Percentiles rank a stretch among this genome's conserved stretches.
Conservation (phyloP, 2,888 invertebrate species). For the Frankliniella fusca region DNA sequence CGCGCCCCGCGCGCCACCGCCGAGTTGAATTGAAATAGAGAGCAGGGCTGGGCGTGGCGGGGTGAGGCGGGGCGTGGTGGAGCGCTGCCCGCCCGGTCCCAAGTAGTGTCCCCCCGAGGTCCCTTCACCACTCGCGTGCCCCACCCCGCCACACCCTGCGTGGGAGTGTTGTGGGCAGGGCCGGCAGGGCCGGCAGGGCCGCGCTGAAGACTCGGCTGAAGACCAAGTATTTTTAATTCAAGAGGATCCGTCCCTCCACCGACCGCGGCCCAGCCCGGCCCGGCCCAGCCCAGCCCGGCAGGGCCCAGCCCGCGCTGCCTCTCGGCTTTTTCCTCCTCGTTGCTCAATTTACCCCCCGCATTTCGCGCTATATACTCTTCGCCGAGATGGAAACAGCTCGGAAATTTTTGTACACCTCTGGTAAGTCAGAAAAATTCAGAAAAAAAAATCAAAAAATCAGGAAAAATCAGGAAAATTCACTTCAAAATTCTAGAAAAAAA, state of each 20-base stretch:
- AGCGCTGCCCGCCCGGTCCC: background rate
- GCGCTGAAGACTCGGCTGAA: background rate
- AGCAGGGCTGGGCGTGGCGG: background rate
- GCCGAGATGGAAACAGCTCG: slow-evolving; percentile 16
- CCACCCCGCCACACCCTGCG: background rate
- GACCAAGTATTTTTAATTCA: slow-evolving; percentile 23
- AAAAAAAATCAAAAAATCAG: no score
- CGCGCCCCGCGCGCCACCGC: background rate
- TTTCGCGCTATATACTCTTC: no score
- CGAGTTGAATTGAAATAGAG: slow-evolving; percentile 19
- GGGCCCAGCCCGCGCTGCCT: background rate
- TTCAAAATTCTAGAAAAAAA: no score
- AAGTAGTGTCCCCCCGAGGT: no score
- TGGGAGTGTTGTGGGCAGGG: background rate
- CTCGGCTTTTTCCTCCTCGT: background rate
- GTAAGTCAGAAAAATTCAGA: no score
- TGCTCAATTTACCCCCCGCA: no score
- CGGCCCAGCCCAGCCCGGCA: background rate
- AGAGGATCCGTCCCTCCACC: background rate
- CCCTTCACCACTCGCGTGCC: no score
- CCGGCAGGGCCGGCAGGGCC: background rate
- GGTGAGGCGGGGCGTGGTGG: background rate
- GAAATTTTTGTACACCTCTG: no score
- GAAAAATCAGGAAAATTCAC: no score
- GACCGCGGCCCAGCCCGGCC: background rate